phyloP scores from a whole-genome alignment of 2,797 vertebrate genomes.

The Propithecus perrieri region DNA sequence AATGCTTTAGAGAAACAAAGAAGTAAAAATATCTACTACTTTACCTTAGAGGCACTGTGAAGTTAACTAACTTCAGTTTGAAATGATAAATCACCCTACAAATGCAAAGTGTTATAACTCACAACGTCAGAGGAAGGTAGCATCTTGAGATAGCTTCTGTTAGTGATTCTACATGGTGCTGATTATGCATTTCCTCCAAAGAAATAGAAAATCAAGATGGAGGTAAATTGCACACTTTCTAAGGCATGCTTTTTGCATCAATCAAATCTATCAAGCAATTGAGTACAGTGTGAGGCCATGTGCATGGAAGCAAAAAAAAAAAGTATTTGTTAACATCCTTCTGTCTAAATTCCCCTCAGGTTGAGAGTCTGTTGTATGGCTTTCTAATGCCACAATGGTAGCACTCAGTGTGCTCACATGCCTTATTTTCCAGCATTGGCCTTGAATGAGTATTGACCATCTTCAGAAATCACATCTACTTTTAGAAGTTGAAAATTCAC shows the following conservation, averaged over 20 bases:
- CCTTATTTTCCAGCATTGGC: neutral
- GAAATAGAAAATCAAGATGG: neutral
- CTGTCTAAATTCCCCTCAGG: no score
- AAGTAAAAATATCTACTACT: neutral
- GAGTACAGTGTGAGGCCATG: neutral
- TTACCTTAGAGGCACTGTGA: neutral
- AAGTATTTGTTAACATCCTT: neutral
- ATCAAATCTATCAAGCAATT: neutral
- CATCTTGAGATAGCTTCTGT: neutral
- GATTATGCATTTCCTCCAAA: neutral
- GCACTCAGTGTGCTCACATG: fast-evolving
- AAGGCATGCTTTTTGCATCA: neutral
- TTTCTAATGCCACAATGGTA: fast-evolving
- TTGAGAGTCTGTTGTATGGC: neutral
- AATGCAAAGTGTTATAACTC: neutral
- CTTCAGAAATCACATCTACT: neutral
- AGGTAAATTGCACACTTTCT: neutral
- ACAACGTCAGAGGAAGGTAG: neutral
- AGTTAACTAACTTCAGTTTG: neutral
- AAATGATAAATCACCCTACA: neutral
- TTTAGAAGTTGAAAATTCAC: conserved; percentile 2
- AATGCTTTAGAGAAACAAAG: neutral
- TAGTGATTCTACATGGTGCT: neutral
- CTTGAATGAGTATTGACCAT: neutral
- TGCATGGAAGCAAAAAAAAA: neutral